Base-by-base conservation (phyloP, 2,113 vertebrate genomes). In the Grammomys surdaster region DNA sequence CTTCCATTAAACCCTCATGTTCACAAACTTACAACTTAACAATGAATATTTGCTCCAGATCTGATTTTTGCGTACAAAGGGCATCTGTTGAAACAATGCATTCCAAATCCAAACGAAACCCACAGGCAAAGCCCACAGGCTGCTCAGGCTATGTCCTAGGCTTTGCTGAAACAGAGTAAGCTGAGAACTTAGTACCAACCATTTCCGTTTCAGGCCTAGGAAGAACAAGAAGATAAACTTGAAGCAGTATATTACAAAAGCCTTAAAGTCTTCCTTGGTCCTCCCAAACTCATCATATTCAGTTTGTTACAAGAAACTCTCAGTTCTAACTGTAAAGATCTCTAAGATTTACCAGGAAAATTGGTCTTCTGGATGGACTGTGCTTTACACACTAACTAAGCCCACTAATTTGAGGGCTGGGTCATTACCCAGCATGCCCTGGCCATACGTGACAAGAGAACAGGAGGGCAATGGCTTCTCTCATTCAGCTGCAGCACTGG, bases 51-150 rank as follows among this genome's bases (percentile, higher is more conserved):
- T 92, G 94, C 88, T 92, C 84, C 31, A 20, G 48, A 85, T 69
- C 72, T 87, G 89, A 92, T 51, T 96, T 87, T 4, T 90, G 93
- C 72, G 94, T 31, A 73, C 82, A 86, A 78, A 92, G 90, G 65
- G 40, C 43, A 63, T 80, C 92, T 93, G 36, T 84, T 86, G 56
- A 96, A 94, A 69, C 70, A 91, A 60, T 2, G 28, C 58, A 84
- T 65, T 90, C 88, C 63, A 28, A 89, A 93, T 22, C 58, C 40
- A 93, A 40, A 96, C 36, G 54, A 93, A 73, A 87, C 63, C 89
- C 40, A 58, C 56, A 76, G 19, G 88, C 28, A 76, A 51, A 58
- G 78, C 60, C 69, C 31, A 3, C 0, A n/a, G 65, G 69, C 84
- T 54, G 63, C 67, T 80, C 75, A 5, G n/a, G 19, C 16, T 88